phyloP scores from a whole-genome alignment of 1,140 invertebrate genomes.

The Anastrepha obliqua region DNA sequence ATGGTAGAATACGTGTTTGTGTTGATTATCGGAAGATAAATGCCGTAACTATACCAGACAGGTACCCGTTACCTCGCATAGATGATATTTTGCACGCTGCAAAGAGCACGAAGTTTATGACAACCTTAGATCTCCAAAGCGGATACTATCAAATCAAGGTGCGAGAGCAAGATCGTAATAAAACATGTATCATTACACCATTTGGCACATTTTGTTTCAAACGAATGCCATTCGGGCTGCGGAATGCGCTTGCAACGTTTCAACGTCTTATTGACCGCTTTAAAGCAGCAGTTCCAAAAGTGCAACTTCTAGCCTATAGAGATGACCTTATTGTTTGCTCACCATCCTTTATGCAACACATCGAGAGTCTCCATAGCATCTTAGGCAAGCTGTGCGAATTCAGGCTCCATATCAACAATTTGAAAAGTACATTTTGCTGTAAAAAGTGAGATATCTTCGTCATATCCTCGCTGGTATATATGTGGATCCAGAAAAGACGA shows the following conservation, averaged over 20 bases:
- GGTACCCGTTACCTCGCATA: background rate
- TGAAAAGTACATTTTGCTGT: background rate
- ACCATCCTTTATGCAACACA: background rate
- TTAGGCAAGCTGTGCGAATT: background rate
- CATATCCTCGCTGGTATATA: background rate
- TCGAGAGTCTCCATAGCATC: background rate
- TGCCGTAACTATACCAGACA: background rate
- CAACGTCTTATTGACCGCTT: constrained; percentile 70
- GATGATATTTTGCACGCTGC: background rate
- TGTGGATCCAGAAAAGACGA: background rate
- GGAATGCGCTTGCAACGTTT: constrained; percentile 71
- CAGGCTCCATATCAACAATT: background rate
- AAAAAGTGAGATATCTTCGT: background rate
- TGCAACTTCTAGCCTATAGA: background rate
- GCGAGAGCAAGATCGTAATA: constrained; percentile 62
- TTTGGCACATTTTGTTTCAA: constrained; percentile 69
- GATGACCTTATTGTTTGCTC: constrained; percentile 1
- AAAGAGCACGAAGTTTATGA: background rate
- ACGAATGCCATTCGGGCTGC: constrained; percentile 57
- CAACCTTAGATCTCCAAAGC: constrained; percentile 67
- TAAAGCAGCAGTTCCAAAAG: constrained; percentile 44
- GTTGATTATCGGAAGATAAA: background rate
- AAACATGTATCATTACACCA: constrained; percentile 74
- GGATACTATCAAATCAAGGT: constrained; percentile 73
- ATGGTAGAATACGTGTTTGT: background rate